Evolutionary conservation across 2,888 invertebrate genomes (phyloP).

Genomic region (Eulithis prunata): DNA sequence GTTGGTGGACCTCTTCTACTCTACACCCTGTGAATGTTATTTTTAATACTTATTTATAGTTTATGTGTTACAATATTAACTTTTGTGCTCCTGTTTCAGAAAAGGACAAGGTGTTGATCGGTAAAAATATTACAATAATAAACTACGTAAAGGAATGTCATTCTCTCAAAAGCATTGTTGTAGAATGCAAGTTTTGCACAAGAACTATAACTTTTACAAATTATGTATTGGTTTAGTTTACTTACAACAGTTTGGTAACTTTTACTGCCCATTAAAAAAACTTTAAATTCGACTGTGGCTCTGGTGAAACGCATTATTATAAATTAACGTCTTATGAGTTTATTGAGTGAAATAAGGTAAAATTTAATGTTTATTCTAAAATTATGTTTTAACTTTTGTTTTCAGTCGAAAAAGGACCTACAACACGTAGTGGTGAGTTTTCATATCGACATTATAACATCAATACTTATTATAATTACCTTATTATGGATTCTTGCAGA

Average conservation of each 20-base stretch:
- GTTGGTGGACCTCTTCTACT: conserved; percentile 29
- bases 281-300: too few species aligned
- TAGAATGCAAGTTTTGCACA: too few species aligned
- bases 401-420: conserved; percentile 61
- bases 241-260: too few species aligned
- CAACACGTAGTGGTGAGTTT: conserved; percentile 50
- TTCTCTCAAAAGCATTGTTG: too few species aligned
- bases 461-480: neutral
- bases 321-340: too few species aligned
- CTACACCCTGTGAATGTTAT: too few species aligned
- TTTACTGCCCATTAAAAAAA: too few species aligned
- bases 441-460: neutral
- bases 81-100: conserved; percentile 42
- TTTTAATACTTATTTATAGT: too few species aligned
- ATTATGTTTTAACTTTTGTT: conserved; percentile 27
- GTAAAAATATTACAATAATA: conserved; percentile 40
- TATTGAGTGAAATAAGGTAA: neutral
- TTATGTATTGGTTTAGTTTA: too few species aligned
- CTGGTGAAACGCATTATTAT: too few species aligned
- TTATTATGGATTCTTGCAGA: conserved; percentile 26
- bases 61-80: neutral
- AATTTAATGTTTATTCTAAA: neutral
- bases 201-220: too few species aligned
- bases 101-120: conserved; percentile 58
- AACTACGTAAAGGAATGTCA: too few species aligned